Evolutionary conservation across 2,888 invertebrate genomes (phyloP).

Genomic region (Hypomecis punctinalis): DNA sequence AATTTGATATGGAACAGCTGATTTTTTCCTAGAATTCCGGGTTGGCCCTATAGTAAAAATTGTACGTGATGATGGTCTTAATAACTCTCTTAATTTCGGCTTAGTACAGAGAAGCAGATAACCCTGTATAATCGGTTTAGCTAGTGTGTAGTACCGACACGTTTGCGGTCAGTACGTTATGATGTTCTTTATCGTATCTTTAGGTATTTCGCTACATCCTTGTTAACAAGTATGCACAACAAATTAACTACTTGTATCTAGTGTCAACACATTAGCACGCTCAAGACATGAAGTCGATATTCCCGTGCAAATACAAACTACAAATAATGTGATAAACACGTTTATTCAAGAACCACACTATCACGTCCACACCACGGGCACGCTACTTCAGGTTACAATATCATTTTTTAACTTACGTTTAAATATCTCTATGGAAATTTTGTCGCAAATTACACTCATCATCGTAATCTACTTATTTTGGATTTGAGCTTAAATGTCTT

Average conservation of each 20-base stretch:
- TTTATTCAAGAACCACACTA: constrained; percentile 73
- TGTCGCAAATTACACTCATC: constrained; percentile 17
- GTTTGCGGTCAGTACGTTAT: not conserved
- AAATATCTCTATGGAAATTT: constrained; percentile 31
- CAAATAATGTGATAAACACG: constrained; percentile 72
- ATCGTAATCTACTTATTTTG: constrained; percentile 28
- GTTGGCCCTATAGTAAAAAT: no score
- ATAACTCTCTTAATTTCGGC: no score
- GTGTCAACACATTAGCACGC: constrained; percentile 27
- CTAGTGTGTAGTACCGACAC: not conserved
- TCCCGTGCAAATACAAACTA: constrained; percentile 63
- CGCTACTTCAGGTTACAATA: constrained; percentile 65
- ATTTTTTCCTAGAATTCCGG: no score
- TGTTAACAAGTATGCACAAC: constrained; percentile 19
- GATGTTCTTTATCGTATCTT: not conserved
- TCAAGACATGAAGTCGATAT: constrained; percentile 44
- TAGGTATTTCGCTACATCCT: constrained; percentile 8
- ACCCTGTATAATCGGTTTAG: not conserved
- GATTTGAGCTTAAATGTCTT: constrained; percentile 38
- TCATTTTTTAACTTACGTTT: constrained; percentile 45
- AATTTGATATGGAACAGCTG: no score
- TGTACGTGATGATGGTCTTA: no score
- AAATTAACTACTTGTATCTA: constrained; percentile 15
- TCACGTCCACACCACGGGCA: constrained; percentile 66
- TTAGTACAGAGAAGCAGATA: no score